Base-by-base conservation (phyloP, 2,888 invertebrate species). In the Agonopterix heracliana region DNA sequence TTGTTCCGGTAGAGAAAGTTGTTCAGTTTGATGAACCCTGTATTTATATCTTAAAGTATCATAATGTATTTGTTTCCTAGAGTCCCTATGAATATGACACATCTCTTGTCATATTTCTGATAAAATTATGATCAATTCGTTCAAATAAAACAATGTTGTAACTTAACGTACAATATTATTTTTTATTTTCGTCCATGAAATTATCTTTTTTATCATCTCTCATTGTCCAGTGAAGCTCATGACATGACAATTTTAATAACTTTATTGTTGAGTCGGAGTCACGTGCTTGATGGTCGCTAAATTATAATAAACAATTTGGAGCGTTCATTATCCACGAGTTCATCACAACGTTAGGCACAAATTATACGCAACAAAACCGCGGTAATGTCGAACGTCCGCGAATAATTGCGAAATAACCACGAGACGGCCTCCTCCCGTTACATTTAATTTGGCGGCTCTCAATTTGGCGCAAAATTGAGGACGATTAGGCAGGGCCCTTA, bases 261-360 rank as follows among this genome's bases (percentile, higher is more conserved):
- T 80, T 75, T 68, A 81, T 81, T 80, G 77, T 78, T 64, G 71
- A 62, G 64, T 57, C 55, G 56, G 61, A 68, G 78, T 85, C 83
- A 84, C 83, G 85, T 82, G 74, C 70, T 71, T 79, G 76, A 77
- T 74, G 74, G 69, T 63, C 66, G 73, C 78, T 70, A 78, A 81
- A 86, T 84, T 78, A 86, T 77, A 87, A 84, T 85, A 81, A 85
- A 87, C 85, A 84, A 81, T 84, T 85, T 78, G 62, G 76, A 66
- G 71, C 74, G 66, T 76, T 85, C 86, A 83, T 86, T 85, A 85
- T 76, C 71, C 66, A 64, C 64, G 67, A 68, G 78, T 80, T 82
- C 84, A 86, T 86, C 79, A 81, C 78, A 49, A 73, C 71, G 71
- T 72, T 72, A 71, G 67, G 64, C 74, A 66, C 68, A 64, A 78